A percentile compares a stretch with the other conserved stretches of the same genome.
phyloP scores from a whole-genome alignment of 2,888 invertebrate genomes.

The Amitus sp. region DNA sequence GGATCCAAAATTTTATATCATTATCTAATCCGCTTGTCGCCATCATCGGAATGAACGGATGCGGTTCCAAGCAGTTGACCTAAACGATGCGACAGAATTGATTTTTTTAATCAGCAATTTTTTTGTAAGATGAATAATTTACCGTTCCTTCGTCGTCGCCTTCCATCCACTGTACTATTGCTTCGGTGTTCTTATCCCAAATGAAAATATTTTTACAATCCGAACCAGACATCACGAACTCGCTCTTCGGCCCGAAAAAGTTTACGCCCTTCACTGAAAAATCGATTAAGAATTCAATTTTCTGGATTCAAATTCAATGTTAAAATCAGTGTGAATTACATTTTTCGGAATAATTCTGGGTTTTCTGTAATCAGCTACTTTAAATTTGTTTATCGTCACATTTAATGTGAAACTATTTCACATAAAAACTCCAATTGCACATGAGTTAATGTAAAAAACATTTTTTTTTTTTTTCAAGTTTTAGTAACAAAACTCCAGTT shows the following conservation, averaged over 20 bases:
- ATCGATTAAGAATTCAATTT: neutral
- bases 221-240: conserved; percentile 92
- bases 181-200: conserved; percentile 90
- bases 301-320: neutral
- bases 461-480: no score
- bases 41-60: conserved; percentile 86
- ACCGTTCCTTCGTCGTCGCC: conserved; percentile 89
- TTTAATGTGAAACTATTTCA: no score
- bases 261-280: conserved; percentile 86
- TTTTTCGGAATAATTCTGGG: no score
- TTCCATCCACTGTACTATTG: conserved; percentile 88
- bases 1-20: conserved; percentile 94
- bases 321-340: neutral
- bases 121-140: no score
- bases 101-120: no score
- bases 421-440: no score
- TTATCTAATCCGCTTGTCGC: conserved; percentile 93
- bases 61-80: conserved; percentile 93
- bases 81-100: conserved; percentile 58
- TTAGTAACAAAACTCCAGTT: no score
- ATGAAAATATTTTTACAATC: conserved; percentile 90
- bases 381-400: no score
- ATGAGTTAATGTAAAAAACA: no score
- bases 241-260: conserved; percentile 91
- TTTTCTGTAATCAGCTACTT: no score